Conservation (phyloP, 2,888 invertebrate species). For the Prenolepis imparis region DNA sequence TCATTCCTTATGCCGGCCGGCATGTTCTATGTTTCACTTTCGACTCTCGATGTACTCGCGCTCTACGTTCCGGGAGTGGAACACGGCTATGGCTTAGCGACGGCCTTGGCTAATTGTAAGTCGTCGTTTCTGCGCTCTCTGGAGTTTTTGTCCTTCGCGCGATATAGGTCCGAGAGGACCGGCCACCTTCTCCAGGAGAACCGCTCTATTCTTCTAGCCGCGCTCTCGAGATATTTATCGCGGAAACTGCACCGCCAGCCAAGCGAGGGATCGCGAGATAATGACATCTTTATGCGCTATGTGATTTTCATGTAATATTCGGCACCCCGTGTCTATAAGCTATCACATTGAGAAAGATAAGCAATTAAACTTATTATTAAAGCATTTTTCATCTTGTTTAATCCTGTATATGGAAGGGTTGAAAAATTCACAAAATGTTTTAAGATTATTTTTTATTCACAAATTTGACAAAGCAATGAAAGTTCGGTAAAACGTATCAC, state of each 20-base stretch:
- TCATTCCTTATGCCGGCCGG: conserved; percentile 65
- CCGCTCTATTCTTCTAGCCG: conserved; percentile 10
- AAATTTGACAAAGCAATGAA: too few species aligned
- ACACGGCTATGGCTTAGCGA: conserved; percentile 62
- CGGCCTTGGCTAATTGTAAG: conserved; percentile 69
- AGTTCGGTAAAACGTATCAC: too few species aligned
- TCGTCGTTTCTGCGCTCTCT: conserved; percentile 59
- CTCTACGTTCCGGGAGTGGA: conserved; percentile 68
- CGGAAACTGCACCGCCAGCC: conserved; percentile 12
- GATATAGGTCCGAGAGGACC: conserved; percentile 35
- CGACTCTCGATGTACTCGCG: conserved; percentile 75
- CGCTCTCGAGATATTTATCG: conserved; percentile 18
- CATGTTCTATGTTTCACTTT: conserved; percentile 78
- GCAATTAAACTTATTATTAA: too few species aligned
- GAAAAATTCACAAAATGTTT: too few species aligned
- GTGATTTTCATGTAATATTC: too few species aligned
- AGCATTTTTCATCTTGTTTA: too few species aligned
- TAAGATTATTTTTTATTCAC: too few species aligned
- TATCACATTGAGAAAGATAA: too few species aligned
- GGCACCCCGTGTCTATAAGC: too few species aligned
- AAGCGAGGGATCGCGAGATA: not conserved
- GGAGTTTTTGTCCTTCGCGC: conserved; percentile 56
- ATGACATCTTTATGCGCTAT: not conserved
- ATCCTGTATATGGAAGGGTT: too few species aligned
- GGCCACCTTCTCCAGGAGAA: not conserved